These are phyloP conservation scores for Gracilinanus agilis DNA, from an alignment of 2,113 vertebrate genomes.

Conservation along the genomic window DNA sequence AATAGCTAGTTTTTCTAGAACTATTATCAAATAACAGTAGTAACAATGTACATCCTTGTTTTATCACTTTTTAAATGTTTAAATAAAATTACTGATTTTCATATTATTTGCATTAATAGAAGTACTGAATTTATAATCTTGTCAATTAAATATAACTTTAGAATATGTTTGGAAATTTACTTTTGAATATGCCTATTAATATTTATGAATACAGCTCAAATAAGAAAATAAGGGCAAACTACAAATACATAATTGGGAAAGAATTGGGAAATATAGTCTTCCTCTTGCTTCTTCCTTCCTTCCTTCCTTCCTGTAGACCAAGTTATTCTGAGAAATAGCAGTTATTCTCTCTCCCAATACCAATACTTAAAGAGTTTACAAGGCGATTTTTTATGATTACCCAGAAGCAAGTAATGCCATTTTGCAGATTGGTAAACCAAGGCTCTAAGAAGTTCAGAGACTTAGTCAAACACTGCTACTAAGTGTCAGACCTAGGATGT, in stretches of 20 bases:
- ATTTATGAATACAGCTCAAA: not conserved
- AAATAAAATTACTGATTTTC: not conserved
- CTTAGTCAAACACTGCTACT: not conserved
- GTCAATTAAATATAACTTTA: not conserved
- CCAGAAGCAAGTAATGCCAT: not conserved
- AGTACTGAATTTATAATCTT: not conserved
- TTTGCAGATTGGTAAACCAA: slow-evolving; percentile 46
- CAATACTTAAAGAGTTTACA: not conserved
- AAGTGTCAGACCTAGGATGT: slow-evolving; percentile 47
- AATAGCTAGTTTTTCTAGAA: not conserved
- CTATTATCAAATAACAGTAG: not conserved
- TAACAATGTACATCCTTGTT: not conserved
- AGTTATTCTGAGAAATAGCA: not conserved
- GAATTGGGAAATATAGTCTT: not conserved
- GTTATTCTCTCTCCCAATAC: not conserved
- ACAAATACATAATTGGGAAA: slow-evolving; percentile 7
- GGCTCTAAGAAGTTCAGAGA: slow-evolving; percentile 34
- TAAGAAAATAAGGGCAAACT: not conserved
- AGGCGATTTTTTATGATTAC: not conserved
- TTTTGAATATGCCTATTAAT: not conserved
- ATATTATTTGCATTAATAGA: not conserved
- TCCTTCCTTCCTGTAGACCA: not conserved
- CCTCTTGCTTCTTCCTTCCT: not conserved
- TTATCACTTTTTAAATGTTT: not conserved
- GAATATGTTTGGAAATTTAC: not conserved